Conservation (phyloP, 2,113 vertebrate species). For the Podiceps cristatus region DNA sequence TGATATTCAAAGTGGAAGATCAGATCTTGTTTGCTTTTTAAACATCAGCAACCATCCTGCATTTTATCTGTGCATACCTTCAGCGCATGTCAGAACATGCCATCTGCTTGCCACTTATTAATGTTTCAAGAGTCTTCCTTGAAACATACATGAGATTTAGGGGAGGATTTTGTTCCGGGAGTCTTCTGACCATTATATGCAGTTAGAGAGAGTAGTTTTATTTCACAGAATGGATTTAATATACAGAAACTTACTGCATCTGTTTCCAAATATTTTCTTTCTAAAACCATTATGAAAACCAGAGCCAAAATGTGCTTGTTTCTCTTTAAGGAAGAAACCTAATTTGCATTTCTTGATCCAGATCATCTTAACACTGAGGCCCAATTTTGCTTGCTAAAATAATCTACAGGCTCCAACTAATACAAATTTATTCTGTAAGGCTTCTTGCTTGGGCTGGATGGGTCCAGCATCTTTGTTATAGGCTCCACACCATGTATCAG, state of each 20-base stretch:
- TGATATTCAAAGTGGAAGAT: background rate
- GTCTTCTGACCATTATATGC: background rate
- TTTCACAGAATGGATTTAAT: constrained; percentile 52
- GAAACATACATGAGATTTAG: constrained; percentile 50
- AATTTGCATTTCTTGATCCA: constrained; percentile 48
- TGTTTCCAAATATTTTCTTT: constrained; percentile 60
- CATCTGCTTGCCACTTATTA: background rate
- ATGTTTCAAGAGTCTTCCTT: constrained; percentile 37
- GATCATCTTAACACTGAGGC: constrained; percentile 25
- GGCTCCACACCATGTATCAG: background rate
- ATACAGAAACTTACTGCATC: constrained; percentile 22
- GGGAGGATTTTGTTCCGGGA: constrained; percentile 27
- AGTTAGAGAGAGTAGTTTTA: constrained; percentile 21
- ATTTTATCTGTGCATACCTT: background rate
- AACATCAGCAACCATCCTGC: background rate
- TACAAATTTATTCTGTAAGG: constrained; percentile 29
- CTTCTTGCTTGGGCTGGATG: background rate
- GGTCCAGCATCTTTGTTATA: background rate
- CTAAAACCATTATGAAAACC: background rate
- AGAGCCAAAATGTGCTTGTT: constrained; percentile 7
- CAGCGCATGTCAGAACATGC: background rate
- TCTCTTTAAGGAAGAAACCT: constrained; percentile 28
- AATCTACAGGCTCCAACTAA: constrained; percentile 14
- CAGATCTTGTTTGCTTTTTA: constrained; percentile 16
- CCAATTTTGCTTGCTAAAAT: constrained; percentile 49